Base-by-base conservation (phyloP, 2,113 vertebrate genomes). In the Porphyrio hochstetteri region DNA sequence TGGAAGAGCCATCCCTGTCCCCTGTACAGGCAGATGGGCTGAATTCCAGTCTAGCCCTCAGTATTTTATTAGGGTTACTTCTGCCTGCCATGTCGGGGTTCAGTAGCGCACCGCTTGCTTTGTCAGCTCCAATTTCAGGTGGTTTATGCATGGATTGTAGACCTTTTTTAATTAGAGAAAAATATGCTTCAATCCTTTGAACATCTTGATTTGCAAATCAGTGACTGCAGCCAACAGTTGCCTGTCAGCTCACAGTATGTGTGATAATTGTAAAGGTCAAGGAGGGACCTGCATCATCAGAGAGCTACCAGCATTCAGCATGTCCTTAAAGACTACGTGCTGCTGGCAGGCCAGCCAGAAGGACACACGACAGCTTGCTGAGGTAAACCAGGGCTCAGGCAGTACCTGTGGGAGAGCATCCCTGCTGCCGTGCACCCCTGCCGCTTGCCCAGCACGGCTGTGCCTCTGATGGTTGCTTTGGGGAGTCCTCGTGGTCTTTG, bases 181-280 rank as follows among this genome's bases (percentile, higher is more conserved):
- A 95, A 82, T 60, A 90, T 70, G 85, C 94, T 94, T 93, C 82
- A 74, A 53, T 70, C 63, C 80, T 94, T 84, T 31, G 50, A 88
- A 93, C 87, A 93, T 81, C 63, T 96, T 91, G 93, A 87, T 97
- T 94, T 96, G 70, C 82, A 93, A 81, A 94, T 94, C 83, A 93
- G 64, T 69, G 88, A 84, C 77, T 93, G 93, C 75, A 94, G 91
- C 36, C 85, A 84, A 64, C 82, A 81, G 61, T 88, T 44, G 13
- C 91, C 72, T 97, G 94, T 92, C 96, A 95, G 78, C 82, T 79
- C n/a, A 1, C 35, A 79, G 69, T 28, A 64, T 28, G 85, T 77
- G 93, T 89, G 95, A 72, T 93, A 94, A 82, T 53, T 95, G 70
- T 92, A 95, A 98, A 96, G 88, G 92, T 97, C 95, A 96, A 31